Conservation (phyloP, 2,888 invertebrate species). For the Tridacna crocea region DNA sequence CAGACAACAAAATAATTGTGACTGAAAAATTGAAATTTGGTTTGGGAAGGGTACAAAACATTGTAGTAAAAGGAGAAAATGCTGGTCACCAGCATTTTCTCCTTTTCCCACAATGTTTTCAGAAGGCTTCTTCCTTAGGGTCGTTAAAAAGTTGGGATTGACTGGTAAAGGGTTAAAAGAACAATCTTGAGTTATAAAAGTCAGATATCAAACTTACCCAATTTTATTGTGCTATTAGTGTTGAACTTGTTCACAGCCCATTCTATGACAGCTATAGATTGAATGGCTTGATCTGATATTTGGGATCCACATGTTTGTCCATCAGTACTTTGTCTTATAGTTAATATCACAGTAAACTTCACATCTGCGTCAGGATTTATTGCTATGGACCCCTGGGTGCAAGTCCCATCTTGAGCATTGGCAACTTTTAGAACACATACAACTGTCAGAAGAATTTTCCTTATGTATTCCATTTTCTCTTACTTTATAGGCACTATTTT, state of each 20-base stretch:
- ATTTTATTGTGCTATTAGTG: slow-evolving; percentile 18
- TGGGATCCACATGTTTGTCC: slow-evolving; percentile 59
- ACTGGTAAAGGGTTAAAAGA: too few species aligned
- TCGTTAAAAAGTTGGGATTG: too few species aligned
- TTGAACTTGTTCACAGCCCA: slow-evolving; percentile 76
- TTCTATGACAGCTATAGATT: slow-evolving; percentile 66
- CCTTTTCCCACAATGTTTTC: too few species aligned
- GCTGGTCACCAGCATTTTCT: too few species aligned
- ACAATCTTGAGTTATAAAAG: too few species aligned
- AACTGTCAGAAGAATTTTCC: not conserved
- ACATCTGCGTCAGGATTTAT: slow-evolving; percentile 63
- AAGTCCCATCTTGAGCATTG: slow-evolving; percentile 12
- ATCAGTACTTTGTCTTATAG: slow-evolving; percentile 58
- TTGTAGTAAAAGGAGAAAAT: too few species aligned
- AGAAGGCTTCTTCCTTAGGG: too few species aligned
- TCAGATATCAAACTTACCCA: not conserved
- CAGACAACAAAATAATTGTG: too few species aligned
- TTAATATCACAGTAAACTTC: slow-evolving; percentile 66
- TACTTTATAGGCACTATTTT: not conserved
- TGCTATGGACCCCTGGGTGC: slow-evolving; percentile 22
- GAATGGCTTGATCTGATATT: slow-evolving; percentile 60
- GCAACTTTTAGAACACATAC: not conserved
- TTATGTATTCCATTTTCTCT: slow-evolving; percentile 2
- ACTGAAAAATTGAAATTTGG: too few species aligned
- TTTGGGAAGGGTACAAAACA: too few species aligned